Evolutionary conservation across 2,888 invertebrate species (phyloP).

Genomic region (Morpho deidamia): DNA sequence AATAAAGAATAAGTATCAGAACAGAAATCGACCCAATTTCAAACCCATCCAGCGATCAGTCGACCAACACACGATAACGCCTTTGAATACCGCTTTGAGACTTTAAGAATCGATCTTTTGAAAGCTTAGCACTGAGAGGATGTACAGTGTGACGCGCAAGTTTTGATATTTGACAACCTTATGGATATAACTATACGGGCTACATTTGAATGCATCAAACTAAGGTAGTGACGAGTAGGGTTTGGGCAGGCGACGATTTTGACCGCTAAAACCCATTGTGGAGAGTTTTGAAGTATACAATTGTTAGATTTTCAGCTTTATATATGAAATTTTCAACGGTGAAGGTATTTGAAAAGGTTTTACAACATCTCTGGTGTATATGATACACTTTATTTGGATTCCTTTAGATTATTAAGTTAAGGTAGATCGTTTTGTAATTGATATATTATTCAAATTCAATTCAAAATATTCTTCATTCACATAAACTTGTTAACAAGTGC

Average conservation of each 20-base stretch:
- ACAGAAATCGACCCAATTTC: not conserved
- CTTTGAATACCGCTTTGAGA: constrained; percentile 10
- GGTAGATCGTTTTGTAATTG: too few relatives aligned
- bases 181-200: not conserved
- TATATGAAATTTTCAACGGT: not conserved
- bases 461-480: too few relatives aligned
- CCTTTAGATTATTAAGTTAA: too few relatives aligned
- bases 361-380: too few relatives aligned
- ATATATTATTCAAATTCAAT: too few relatives aligned
- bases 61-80: constrained; percentile 7
- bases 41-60: constrained; percentile 4
- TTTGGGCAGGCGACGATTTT: constrained; percentile 6
- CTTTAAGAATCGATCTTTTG: constrained; percentile 18
- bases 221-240: not conserved
- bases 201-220: not conserved
- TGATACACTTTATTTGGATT: too few relatives aligned
- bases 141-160: not conserved
- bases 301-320: constrained; percentile 14
- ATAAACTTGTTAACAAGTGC: too few relatives aligned
- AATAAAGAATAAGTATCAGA: not conserved
- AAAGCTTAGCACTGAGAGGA: constrained; percentile 13
- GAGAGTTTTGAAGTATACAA: constrained; percentile 3
- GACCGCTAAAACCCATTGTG: constrained; percentile 20
- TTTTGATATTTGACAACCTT: not conserved
- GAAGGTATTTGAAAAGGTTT: not conserved